These are phyloP conservation scores for Tetropium fuscum DNA, from an alignment of 2,888 invertebrate genomes.

Conservation along the genomic window DNA sequence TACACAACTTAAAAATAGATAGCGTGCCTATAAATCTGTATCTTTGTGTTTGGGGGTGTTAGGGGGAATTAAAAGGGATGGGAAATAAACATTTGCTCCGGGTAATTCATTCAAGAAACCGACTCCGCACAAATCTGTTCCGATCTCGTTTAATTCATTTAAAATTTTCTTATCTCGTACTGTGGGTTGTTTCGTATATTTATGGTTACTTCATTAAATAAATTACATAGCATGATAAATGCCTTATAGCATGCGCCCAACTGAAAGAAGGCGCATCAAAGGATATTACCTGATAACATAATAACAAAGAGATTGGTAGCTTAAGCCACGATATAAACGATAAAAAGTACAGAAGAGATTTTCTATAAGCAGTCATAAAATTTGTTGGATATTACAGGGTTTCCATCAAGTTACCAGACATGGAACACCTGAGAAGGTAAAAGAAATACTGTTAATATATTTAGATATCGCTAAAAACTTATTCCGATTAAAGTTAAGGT, in stretches of 20 bases:
- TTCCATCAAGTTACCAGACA: no score
- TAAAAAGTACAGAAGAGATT: no score
- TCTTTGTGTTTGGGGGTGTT: constrained; percentile 36
- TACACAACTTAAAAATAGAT: constrained; percentile 35
- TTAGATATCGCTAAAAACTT: no score
- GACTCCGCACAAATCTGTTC: constrained; percentile 9
- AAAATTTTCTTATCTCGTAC: constrained; percentile 21
- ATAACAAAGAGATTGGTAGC: no score
- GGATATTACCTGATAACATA: no score
- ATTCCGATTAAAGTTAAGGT: no score
- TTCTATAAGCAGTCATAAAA: no score
- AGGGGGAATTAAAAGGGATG: constrained; percentile 41
- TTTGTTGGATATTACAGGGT: no score
- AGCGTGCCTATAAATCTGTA: constrained; percentile 42
- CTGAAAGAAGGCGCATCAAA: no score
- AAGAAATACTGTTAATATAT: no score
- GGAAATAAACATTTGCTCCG: constrained; percentile 35
- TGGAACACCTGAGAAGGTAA: no score
- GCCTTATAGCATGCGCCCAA: neutral
- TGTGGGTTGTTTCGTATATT: constrained; percentile 11
- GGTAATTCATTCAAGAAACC: constrained; percentile 9
- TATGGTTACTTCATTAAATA: neutral
- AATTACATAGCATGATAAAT: constrained; percentile 4
- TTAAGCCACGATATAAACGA: no score
- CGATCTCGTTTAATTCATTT: constrained; percentile 18